These are phyloP conservation scores for Erpobdella octoculata DNA, from an alignment of 2,888 invertebrate genomes.

Conservation along the genomic window DNA sequence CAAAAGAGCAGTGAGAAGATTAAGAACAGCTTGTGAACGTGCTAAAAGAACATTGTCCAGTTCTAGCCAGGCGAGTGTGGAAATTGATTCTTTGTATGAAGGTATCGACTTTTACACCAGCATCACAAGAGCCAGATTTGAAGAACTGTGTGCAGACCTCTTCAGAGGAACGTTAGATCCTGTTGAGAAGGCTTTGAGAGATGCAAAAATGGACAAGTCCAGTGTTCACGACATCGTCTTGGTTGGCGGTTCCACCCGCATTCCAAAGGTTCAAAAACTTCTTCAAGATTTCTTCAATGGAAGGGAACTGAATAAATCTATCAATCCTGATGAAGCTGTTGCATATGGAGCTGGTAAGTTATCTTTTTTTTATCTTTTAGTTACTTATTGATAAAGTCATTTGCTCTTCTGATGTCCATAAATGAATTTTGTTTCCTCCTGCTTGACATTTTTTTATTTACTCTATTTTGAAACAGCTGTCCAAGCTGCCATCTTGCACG, in stretches of 20 bases:
- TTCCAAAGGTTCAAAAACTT: slow-evolving; percentile 92
- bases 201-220: slow-evolving; percentile 74
- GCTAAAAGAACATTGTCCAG: slow-evolving; percentile 61
- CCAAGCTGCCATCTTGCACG: slow-evolving; percentile 63
- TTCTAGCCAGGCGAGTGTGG: slow-evolving; percentile 61
- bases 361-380: not conserved
- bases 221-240: slow-evolving; percentile 68
- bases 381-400: too few species aligned
- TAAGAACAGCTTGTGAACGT: slow-evolving; percentile 78
- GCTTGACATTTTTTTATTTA: not conserved
- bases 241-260: slow-evolving; percentile 87
- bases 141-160: slow-evolving; percentile 88
- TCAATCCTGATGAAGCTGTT: slow-evolving; percentile 51
- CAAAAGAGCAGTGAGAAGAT: slow-evolving; percentile 79
- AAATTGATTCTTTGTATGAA: slow-evolving; percentile 88
- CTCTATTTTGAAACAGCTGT: slow-evolving; percentile 39
- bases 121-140: slow-evolving; percentile 89
- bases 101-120: slow-evolving; percentile 92
- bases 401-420: too few species aligned
- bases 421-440: not conserved
- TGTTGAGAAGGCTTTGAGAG: slow-evolving; percentile 87
- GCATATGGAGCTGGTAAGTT: slow-evolving; percentile 36
- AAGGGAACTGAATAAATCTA: slow-evolving; percentile 52
- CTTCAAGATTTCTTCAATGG: slow-evolving; percentile 62
- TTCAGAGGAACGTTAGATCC: slow-evolving; percentile 93